Evolutionary conservation across 2,888 invertebrate genomes (phyloP).

Genomic region (Seira musarum): DNA sequence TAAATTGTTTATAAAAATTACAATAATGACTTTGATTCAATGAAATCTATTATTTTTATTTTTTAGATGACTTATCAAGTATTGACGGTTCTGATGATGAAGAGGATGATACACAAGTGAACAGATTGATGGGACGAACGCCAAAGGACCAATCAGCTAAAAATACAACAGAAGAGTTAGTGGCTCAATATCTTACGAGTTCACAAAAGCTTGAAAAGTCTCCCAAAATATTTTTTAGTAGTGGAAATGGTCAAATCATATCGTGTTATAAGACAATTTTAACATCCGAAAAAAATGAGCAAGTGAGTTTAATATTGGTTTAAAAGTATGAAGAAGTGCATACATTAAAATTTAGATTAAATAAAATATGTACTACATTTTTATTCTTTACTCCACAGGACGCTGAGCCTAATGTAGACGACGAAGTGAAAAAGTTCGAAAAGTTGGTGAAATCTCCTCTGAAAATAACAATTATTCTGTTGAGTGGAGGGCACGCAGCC

Average conservation of each 20-base stretch:
- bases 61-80: conserved; percentile 78
- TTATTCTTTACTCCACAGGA: background rate
- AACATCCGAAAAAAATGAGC: too few relatives aligned
- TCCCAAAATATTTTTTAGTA: conserved; percentile 84
- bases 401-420: background rate
- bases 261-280: conserved; percentile 82
- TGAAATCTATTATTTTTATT: conserved; percentile 11
- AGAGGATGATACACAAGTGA: conserved; percentile 50
- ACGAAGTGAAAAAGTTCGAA: too few relatives aligned
- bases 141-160: background rate
- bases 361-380: conserved; percentile 46
- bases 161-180: background rate
- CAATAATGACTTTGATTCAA: background rate
- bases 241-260: conserved; percentile 79
- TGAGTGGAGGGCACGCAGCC: conserved; percentile 89
- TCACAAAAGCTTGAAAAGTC: conserved; percentile 49
- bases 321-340: conserved; percentile 19
- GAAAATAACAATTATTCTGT: conserved; percentile 83
- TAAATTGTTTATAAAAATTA: too few relatives aligned
- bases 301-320: too few relatives aligned
- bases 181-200: background rate
- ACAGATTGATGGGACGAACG: conserved; percentile 9
- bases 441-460: conserved; percentile 71
- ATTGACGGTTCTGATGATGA: conserved; percentile 79
- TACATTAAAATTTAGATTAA: conserved; percentile 71